phyloP scores from a whole-genome alignment of 2,888 invertebrate genomes.

The Geotrupes spiniger region DNA sequence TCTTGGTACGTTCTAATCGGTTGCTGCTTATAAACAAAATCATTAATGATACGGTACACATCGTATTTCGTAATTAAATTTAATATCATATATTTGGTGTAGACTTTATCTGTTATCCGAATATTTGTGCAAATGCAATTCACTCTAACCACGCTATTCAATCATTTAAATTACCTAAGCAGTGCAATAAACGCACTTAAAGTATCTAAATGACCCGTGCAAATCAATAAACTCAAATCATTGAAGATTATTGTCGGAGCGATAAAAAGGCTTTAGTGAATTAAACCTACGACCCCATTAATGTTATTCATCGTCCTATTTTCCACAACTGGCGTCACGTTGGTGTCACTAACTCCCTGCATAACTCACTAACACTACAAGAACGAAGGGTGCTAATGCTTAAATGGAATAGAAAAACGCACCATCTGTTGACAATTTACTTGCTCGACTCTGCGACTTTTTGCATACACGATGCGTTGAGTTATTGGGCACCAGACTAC shows the following conservation, averaged over 20 bases:
- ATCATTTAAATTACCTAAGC: background rate
- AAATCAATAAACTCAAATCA: slow-evolving; percentile 40
- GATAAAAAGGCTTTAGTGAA: slow-evolving; percentile 44
- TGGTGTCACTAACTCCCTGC: slow-evolving; percentile 26
- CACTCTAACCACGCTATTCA: no score
- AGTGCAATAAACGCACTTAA: background rate
- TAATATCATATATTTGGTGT: no score
- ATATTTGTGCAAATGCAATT: no score
- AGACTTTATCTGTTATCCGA: no score
- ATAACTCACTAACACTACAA: slow-evolving; percentile 24
- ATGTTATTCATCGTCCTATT: slow-evolving; percentile 29
- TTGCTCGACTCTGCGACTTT: slow-evolving; percentile 26
- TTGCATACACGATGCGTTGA: slow-evolving; percentile 19
- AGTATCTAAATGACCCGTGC: slow-evolving; percentile 7
- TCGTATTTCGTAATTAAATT: no score
- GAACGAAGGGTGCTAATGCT: slow-evolving; percentile 47
- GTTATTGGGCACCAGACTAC: background rate
- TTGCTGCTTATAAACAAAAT: no score
- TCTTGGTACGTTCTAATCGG: no score
- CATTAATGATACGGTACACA: no score
- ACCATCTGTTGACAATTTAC: slow-evolving; percentile 53
- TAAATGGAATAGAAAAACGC: slow-evolving; percentile 54
- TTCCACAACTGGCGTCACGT: slow-evolving; percentile 26
- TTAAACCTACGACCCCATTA: slow-evolving; percentile 39
- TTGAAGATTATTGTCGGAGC: slow-evolving; percentile 40